Conservation (phyloP, 2,888 invertebrate species). For the Nymphalis c-album region DNA sequence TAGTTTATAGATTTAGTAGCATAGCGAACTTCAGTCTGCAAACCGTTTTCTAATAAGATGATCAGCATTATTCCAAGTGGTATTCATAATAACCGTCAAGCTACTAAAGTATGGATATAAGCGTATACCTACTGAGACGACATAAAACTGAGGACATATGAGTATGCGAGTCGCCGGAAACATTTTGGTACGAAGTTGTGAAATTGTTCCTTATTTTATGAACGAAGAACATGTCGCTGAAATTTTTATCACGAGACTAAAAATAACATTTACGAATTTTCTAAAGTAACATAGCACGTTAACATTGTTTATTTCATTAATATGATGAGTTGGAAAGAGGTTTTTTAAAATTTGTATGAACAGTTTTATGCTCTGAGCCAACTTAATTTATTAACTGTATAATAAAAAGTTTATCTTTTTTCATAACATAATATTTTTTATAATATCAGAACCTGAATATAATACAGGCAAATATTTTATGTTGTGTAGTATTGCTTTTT, state of each 20-base stretch:
- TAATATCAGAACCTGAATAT: not conserved
- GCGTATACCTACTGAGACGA: constrained; percentile 2
- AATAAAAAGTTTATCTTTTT: not conserved
- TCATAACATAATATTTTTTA: not conserved
- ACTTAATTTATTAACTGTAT: constrained; percentile 7
- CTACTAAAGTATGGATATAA: constrained; percentile 11
- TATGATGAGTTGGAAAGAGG: not conserved
- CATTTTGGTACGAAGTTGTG: constrained; percentile 16
- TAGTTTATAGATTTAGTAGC: too few relatives aligned
- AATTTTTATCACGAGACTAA: constrained; percentile 11
- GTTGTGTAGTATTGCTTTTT: too few relatives aligned
- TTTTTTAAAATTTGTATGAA: constrained; percentile 5
- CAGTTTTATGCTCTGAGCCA: not conserved
- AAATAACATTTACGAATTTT: constrained; percentile 10
- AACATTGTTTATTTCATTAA: constrained; percentile 6
- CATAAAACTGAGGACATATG: constrained; percentile 13
- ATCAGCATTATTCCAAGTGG: constrained; percentile 9
- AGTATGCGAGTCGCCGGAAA: constrained; percentile 8
- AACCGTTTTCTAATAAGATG: constrained; percentile 9
- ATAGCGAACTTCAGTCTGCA: not conserved
- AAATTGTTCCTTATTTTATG: constrained; percentile 22
- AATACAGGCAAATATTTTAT: too few relatives aligned
- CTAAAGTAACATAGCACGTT: constrained; percentile 7
- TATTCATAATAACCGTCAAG: constrained; percentile 5
- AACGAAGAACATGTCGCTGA: constrained; percentile 17